Evolutionary conservation across 2,113 vertebrate genomes (phyloP).

Genomic region (Phocoena sinus): DNA sequence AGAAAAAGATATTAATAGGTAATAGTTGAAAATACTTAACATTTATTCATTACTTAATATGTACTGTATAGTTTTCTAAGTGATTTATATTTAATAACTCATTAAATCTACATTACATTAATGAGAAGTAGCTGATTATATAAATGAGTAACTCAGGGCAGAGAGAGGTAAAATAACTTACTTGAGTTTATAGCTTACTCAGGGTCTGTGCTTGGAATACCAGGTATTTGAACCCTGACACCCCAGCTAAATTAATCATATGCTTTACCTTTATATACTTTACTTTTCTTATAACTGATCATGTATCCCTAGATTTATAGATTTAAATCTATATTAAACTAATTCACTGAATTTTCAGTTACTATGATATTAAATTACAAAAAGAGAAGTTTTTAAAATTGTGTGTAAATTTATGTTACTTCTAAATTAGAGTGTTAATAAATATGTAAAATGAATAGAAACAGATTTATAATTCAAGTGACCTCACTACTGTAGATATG

Average conservation of each 20-base stretch:
- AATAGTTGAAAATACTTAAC: neutral
- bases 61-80: neutral
- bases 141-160: neutral
- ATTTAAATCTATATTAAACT: neutral
- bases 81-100: conserved; percentile 4
- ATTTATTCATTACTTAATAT: neutral
- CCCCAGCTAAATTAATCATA: neutral
- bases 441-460: neutral
- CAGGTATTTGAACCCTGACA: neutral
- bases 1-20: neutral
- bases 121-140: neutral
- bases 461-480: neutral
- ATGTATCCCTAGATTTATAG: neutral
- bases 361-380: neutral
- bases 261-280: neutral
- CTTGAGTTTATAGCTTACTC: neutral
- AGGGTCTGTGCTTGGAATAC: neutral
- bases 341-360: neutral
- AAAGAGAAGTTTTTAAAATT: neutral
- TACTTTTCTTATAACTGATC: neutral
- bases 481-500: neutral
- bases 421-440: neutral
- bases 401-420: neutral
- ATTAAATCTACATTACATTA: neutral
- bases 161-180: neutral